Conservation (phyloP, 1,140 invertebrate genomes). For the Hesperophylax magnus region DNA sequence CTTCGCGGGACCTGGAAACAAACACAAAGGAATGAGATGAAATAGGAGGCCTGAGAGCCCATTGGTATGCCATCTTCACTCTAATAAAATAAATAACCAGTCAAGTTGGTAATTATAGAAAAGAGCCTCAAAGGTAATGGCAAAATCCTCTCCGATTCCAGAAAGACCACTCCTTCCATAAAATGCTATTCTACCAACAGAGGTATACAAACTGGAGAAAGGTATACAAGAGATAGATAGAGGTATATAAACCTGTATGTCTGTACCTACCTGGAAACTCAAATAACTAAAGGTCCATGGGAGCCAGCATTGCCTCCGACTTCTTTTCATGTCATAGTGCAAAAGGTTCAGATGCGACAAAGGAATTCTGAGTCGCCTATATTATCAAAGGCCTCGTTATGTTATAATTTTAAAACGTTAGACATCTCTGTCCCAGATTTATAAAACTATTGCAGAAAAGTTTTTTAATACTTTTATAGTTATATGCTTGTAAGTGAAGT, state of each 20-base stretch:
- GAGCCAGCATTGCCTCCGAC: slow-evolving; percentile 15
- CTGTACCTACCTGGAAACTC: slow-evolving; percentile 6
- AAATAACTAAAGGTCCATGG: slow-evolving; percentile 30
- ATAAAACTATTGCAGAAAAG: too few species aligned
- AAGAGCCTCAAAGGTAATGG: too few species aligned
- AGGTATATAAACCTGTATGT: not conserved
- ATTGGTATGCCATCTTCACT: too few species aligned
- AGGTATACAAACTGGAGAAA: not conserved
- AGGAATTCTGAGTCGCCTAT: slow-evolving; percentile 20
- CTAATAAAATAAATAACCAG: too few species aligned
- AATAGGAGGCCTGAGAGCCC: too few species aligned
- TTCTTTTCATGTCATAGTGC: slow-evolving; percentile 34
- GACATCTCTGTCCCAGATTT: too few species aligned
- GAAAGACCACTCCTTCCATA: not conserved
- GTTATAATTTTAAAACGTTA: slow-evolving; percentile 26
- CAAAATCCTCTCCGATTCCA: too few species aligned
- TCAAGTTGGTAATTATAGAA: too few species aligned
- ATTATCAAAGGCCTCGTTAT: slow-evolving; percentile 32
- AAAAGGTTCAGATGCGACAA: slow-evolving; percentile 22
- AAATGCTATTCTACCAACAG: not conserved
- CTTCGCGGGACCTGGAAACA: too few species aligned
- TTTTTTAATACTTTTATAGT: too few species aligned
- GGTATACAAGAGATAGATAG: not conserved
- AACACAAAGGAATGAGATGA: too few species aligned
- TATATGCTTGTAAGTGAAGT: too few species aligned